Base-by-base conservation (phyloP, 2,888 invertebrate genomes). In the Chloroclystis v-ata region DNA sequence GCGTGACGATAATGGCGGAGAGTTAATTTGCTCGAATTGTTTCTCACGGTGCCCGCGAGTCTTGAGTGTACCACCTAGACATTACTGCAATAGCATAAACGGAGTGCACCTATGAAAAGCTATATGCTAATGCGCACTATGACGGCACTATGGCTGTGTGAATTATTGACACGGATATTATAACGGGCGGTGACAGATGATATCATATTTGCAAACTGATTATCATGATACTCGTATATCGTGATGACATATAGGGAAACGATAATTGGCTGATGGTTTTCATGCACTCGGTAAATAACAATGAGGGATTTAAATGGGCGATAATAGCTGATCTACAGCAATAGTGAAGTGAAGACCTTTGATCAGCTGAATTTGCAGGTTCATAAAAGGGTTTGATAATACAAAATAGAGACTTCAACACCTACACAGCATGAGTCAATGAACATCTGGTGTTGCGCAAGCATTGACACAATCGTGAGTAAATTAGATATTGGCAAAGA, bases 1-100 rank as follows among this genome's bases (percentile, higher is more conserved):
- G 81, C 82, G 74, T 81, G 81, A 73, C 74, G 69, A 65, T 78
- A 78, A 80, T 74, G 68, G 72, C 73, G 72, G 75, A 78, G 77
- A 82, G 76, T 78, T 76, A 72, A 76, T 75, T 76, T 69, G 66
- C 69, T 70, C 65, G 72, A 66, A 76, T 68, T 69, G 71, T 76
- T 84, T 85, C 85, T 79, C 85, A 85, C 84, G 83, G 73, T 78
- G 65, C 60, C 69, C 67, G 69, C 66, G 57, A 63, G 56, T 69
- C 67, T 68, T 65, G 58, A 63, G 56, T 61, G 65, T 64, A 63
- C 65, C 63, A 63, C 65, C 63, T 63, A 66, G 57, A 52, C 65
- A 67, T 71, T 71, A 68, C 61, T 59, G 57, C 53, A 60, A 53
- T 59, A 60, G 28, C 14, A 37, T 29, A 46, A 35, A 59, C 55